A percentile compares a stretch with the other conserved stretches of the same genome.
Conservation (phyloP, 35 echinoderm and acorn worm species). For the Apostichopus japonicus region DNA sequence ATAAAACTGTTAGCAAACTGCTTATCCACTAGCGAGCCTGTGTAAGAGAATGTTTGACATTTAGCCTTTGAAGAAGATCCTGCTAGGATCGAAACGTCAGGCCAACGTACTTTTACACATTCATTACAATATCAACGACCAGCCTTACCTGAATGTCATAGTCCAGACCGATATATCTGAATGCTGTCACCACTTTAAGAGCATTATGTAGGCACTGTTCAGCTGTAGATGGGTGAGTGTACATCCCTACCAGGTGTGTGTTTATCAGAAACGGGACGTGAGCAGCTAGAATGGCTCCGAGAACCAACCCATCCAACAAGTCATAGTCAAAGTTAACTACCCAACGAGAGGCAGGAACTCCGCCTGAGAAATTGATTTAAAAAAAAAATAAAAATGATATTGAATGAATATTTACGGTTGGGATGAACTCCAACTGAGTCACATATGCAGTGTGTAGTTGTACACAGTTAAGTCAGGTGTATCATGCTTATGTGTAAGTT, state of each 20-base stretch:
- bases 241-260: conserved; percentile 89
- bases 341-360: conserved; percentile 93
- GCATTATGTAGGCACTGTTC: conserved; percentile 98
- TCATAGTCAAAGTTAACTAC: conserved; percentile 99
- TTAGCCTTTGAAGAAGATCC: too few species aligned
- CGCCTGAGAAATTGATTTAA: conserved; percentile 57
- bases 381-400: too few species aligned
- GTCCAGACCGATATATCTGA: conserved; percentile 87
- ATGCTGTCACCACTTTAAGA: conserved; percentile 90
- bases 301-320: conserved; percentile 87
- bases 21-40: too few species aligned
- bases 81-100: too few species aligned
- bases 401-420: conserved; percentile 36
- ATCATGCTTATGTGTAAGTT: too few species aligned
- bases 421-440: conserved; percentile 83
- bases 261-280: conserved; percentile 90
- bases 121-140: too few species aligned
- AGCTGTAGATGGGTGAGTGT: conserved; percentile 92
- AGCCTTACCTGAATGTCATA: conserved; percentile 79
- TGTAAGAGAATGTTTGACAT: too few species aligned
- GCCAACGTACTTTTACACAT: too few species aligned
- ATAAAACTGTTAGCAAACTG: too few species aligned
- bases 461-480: too few species aligned
- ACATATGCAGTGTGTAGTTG: too few species aligned
- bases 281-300: conserved; percentile 81